Conservation (phyloP, 2,888 invertebrate species). For the Ophion ellenae region DNA sequence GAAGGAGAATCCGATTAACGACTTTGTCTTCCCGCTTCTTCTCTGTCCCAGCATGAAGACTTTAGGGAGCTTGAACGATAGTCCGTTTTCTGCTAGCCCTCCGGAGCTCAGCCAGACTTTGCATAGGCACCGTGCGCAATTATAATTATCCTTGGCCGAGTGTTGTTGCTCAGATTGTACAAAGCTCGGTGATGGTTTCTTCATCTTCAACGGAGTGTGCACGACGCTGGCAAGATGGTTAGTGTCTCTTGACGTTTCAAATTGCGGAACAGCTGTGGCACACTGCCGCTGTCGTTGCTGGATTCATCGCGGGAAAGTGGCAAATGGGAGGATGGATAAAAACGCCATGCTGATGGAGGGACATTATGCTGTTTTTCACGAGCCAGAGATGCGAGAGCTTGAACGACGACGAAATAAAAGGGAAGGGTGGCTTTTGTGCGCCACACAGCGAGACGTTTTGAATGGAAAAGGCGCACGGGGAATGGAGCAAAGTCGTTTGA, state of each 20-base stretch:
- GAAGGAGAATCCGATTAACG: constrained; percentile 21
- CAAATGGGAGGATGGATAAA: constrained; percentile 23
- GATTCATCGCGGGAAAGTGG: constrained; percentile 15
- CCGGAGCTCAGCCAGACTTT: constrained; percentile 3
- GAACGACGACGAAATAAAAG: constrained; percentile 34
- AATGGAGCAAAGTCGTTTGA: neutral
- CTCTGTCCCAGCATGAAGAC: neutral
- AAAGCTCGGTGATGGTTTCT: constrained; percentile 22
- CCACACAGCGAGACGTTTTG: constrained; percentile 26
- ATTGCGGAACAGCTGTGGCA: constrained; percentile 37
- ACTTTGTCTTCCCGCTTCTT: neutral
- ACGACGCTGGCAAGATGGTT: constrained; percentile 3
- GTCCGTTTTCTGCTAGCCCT: constrained; percentile 15
- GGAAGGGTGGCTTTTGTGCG: constrained; percentile 21
- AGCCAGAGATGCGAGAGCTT: constrained; percentile 20
- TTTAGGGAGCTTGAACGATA: constrained; percentile 39
- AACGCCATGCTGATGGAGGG: constrained; percentile 27
- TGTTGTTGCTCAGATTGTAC: constrained; percentile 19
- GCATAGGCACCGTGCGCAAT: constrained; percentile 46
- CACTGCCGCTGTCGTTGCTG: neutral
- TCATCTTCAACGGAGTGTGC: constrained; percentile 23
- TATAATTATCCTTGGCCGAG: constrained; percentile 46
- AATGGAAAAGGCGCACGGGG: constrained; percentile 17
- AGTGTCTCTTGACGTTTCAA: constrained; percentile 26
- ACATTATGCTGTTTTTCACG: constrained; percentile 47